Evolutionary conservation across 2,797 vertebrate species (phyloP).

Genomic region (Streptopelia turtur): DNA sequence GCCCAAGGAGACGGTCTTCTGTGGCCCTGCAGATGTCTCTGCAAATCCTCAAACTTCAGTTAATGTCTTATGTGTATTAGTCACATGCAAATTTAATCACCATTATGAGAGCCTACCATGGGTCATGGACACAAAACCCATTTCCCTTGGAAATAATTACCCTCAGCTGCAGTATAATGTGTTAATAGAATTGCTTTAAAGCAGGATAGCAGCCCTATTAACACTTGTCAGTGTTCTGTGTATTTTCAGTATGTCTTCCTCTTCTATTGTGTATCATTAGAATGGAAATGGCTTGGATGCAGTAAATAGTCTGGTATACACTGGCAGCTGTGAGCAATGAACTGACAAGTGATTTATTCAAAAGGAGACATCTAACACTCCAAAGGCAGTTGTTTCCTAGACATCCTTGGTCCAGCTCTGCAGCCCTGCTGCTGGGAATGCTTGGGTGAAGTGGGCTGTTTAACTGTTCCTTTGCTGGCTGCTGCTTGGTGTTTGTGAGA

Average conservation of each 20-base stretch:
- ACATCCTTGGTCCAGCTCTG: neutral
- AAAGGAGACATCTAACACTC: neutral
- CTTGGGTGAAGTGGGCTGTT: neutral
- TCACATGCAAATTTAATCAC: constrained; percentile 53
- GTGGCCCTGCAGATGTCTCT: neutral
- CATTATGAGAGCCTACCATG: constrained; percentile 18
- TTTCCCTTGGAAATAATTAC: constrained; percentile 70
- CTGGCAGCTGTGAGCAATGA: constrained; percentile 17
- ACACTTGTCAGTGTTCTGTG: constrained; percentile 26
- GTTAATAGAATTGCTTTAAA: constrained; percentile 65
- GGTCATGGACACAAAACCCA: constrained; percentile 42
- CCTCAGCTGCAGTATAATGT: constrained; percentile 53
- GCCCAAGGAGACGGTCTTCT: neutral
- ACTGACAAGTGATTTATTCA: constrained; percentile 8
- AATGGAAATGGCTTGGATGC: constrained; percentile 10
- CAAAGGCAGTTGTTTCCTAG: neutral
- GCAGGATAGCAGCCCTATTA: constrained; percentile 45
- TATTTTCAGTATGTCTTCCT: constrained; percentile 44
- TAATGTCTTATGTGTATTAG: constrained; percentile 49
- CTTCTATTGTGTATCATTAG: neutral
- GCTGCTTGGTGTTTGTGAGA: neutral
- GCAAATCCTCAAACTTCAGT: constrained; percentile 39
- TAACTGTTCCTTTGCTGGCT: neutral
- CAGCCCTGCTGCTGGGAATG: neutral
- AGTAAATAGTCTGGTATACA: neutral